phyloP scores from a whole-genome alignment of 2,113 vertebrate genomes.

The Rhabdornis inornatus region DNA sequence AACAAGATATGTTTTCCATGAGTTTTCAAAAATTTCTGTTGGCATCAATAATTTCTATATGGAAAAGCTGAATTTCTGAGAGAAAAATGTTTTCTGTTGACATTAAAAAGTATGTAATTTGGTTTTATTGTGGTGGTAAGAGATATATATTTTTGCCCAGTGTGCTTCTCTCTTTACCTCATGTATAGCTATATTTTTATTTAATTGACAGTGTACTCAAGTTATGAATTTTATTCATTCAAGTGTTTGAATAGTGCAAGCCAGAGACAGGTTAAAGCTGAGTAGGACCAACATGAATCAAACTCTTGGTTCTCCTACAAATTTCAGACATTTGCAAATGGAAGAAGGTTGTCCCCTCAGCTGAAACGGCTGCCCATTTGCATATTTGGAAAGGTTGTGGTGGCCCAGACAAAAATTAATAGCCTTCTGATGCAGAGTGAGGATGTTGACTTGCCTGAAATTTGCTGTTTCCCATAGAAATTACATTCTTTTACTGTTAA shows the following conservation, averaged over 20 bases:
- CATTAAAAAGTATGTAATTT: background rate
- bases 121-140: background rate
- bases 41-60: background rate
- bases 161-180: background rate
- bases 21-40: background rate
- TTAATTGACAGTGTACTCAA: background rate
- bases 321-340: background rate
- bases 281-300: background rate
- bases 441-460: background rate
- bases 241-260: background rate
- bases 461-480: background rate
- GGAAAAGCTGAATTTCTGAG: background rate
- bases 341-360: background rate
- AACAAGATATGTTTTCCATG: background rate
- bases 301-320: background rate
- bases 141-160: background rate
- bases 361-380: background rate
- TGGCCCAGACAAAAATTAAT: background rate
- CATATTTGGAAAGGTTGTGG: background rate
- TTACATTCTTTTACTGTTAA: background rate
- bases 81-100: background rate
- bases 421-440: background rate
- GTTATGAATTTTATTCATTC: background rate
- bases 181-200: background rate
- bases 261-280: background rate